A percentile compares a stretch with the other conserved stretches of the same genome.
phyloP scores from a whole-genome alignment of 1,140 invertebrate genomes.

The Heliothis subflexa region DNA sequence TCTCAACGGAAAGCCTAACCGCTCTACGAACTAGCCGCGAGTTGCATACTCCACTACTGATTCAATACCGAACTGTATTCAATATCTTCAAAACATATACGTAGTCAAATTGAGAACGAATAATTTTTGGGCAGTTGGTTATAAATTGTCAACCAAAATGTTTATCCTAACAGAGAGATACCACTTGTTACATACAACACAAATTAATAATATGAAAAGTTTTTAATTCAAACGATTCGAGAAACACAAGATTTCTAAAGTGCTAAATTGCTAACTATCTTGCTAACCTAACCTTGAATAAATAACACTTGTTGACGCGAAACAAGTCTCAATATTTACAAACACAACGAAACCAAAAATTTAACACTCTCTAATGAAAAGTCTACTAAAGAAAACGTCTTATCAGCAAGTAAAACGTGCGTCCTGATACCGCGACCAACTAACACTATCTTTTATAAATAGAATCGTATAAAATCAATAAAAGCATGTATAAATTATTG shows the following conservation, averaged over 20 bases:
- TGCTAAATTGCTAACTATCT: neutral
- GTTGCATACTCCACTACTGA: neutral
- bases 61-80: too few species aligned
- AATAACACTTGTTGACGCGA: conserved; percentile 13
- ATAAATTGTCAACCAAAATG: too few species aligned
- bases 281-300: conserved; percentile 1
- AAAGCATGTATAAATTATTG: conserved; percentile 43
- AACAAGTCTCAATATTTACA: conserved; percentile 10
- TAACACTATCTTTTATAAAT: conserved; percentile 49
- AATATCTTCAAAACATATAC: too few species aligned
- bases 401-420: conserved; percentile 21
- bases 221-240: too few species aligned
- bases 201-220: too few species aligned
- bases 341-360: neutral
- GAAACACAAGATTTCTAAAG: neutral
- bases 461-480: conserved; percentile 47
- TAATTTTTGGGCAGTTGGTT: too few species aligned
- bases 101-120: too few species aligned
- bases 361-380: neutral
- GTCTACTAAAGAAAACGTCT: conserved; percentile 7
- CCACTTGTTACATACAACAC: conserved; percentile 5
- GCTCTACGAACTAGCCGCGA: neutral
- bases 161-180: neutral
- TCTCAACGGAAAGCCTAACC: neutral
- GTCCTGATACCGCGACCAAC: conserved; percentile 14